Evolutionary conservation across 2,797 vertebrate species (phyloP).

Genomic region (Cirrhinus molitorella): DNA sequence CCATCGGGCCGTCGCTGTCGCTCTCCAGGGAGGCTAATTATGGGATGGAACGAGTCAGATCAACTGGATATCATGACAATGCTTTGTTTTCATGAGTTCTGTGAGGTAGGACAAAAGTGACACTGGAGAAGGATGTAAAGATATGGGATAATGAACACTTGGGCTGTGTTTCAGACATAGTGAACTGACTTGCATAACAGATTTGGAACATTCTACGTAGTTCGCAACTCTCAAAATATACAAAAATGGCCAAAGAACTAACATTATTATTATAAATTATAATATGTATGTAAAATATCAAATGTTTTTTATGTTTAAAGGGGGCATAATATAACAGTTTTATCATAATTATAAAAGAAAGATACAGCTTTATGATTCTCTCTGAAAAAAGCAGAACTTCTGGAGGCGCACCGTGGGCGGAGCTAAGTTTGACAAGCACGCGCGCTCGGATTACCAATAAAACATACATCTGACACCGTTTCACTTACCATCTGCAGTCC

Average conservation of each 20-base stretch:
- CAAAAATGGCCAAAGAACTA: too few species aligned
- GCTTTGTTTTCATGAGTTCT: neutral
- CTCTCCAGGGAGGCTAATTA: constrained; percentile 38
- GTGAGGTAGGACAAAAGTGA: neutral
- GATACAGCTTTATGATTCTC: too few species aligned
- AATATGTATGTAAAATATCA: neutral
- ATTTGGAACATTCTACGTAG: neutral
- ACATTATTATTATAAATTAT: too few species aligned
- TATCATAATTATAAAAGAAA: too few species aligned
- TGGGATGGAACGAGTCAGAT: neutral
- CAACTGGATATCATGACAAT: neutral
- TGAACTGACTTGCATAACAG: neutral
- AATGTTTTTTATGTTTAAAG: too few species aligned
- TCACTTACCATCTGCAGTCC: too few species aligned
- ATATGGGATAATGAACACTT: constrained; percentile 5
- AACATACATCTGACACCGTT: too few species aligned
- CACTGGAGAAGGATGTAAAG: neutral
- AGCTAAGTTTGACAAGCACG: too few species aligned
- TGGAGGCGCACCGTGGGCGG: too few species aligned
- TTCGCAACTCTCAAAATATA: neutral
- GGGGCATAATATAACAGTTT: too few species aligned
- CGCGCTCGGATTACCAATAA: too few species aligned
- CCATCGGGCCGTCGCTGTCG: neutral
- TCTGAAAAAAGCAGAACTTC: too few species aligned
- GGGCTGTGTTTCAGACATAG: neutral